A percentile compares a stretch with the other conserved stretches of the same genome.
Evolutionary conservation across 1,140 invertebrate genomes (phyloP).

Genomic region (Caligus rogercresseyi): DNA sequence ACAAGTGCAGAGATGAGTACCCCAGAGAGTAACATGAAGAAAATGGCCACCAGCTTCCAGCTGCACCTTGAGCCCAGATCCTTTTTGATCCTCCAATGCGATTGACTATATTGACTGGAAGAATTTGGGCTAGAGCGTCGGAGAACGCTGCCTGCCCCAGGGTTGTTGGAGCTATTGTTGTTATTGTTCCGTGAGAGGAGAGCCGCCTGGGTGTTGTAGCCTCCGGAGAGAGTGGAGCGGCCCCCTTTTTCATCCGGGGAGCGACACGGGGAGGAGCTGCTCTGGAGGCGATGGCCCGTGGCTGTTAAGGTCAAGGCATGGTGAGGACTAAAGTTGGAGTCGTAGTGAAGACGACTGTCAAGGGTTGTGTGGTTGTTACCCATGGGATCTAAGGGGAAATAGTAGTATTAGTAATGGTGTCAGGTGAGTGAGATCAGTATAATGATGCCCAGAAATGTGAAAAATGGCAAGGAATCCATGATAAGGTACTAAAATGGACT

Average conservation of each 20-base stretch:
- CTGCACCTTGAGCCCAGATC: slow-evolving; percentile 5
- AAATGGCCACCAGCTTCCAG: slow-evolving; percentile 19
- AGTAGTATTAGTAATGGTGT: too few relatives aligned
- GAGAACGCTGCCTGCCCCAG: too few relatives aligned
- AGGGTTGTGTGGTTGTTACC: slow-evolving; percentile 1
- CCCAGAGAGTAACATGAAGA: slow-evolving; percentile 17
- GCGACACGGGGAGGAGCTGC: not conserved
- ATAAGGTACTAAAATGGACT: too few relatives aligned
- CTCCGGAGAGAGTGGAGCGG: not conserved
- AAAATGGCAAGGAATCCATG: too few relatives aligned
- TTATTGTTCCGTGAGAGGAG: too few relatives aligned
- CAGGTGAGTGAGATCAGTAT: too few relatives aligned
- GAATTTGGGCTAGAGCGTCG: slow-evolving; percentile 10
- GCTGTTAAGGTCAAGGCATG: slow-evolving; percentile 6
- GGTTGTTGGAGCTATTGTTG: too few relatives aligned
- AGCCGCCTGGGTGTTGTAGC: too few relatives aligned
- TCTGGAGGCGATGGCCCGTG: not conserved
- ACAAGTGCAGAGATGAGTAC: slow-evolving; percentile 14
- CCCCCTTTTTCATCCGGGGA: not conserved
- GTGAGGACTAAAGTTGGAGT: slow-evolving; percentile 11
- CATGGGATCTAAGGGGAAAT: slow-evolving; percentile 12
- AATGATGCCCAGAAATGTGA: too few relatives aligned
- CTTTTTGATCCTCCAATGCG: slow-evolving; percentile 15
- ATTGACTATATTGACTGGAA: slow-evolving; percentile 18
- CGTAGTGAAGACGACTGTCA: slow-evolving; percentile 14